Percentiles rank a stretch among this genome's conserved stretches.
These are phyloP conservation scores for Drosophila kambysellisi DNA, from an alignment of 2,888 invertebrate species.

Conservation along the genomic window DNA sequence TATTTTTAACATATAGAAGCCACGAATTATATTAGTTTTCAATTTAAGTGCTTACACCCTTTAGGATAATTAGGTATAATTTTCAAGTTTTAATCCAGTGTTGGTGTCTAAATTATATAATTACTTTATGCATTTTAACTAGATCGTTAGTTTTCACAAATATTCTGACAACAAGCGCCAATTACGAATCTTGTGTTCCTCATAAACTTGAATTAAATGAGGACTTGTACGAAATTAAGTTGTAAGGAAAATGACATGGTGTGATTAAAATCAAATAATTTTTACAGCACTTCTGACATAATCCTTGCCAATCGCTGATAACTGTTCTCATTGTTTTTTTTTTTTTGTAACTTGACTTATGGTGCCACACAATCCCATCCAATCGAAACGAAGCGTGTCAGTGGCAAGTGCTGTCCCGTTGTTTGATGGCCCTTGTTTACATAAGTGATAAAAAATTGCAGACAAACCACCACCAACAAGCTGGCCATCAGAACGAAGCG, in stretches of 20 bases:
- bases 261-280: background rate
- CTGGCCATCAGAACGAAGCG: conserved; percentile 32
- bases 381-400: conserved; percentile 52
- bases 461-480: conserved; percentile 38
- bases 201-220: background rate
- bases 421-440: conserved; percentile 81
- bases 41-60: background rate
- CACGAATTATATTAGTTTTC: conserved; percentile 8
- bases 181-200: background rate
- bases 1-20: conserved; percentile 19
- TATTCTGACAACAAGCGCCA: background rate
- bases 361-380: background rate
- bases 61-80: background rate
- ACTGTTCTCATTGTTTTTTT: background rate
- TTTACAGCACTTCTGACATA: background rate
- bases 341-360: background rate
- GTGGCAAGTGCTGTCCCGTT: conserved; percentile 72
- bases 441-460: conserved; percentile 79
- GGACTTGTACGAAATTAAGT: background rate
- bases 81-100: background rate
- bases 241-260: background rate
- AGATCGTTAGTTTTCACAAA: background rate
- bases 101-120: background rate
- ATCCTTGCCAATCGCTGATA: background rate
- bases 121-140: background rate